Conservation (phyloP, 2,888 invertebrate genomes). For the Scaeva pyrastri region DNA sequence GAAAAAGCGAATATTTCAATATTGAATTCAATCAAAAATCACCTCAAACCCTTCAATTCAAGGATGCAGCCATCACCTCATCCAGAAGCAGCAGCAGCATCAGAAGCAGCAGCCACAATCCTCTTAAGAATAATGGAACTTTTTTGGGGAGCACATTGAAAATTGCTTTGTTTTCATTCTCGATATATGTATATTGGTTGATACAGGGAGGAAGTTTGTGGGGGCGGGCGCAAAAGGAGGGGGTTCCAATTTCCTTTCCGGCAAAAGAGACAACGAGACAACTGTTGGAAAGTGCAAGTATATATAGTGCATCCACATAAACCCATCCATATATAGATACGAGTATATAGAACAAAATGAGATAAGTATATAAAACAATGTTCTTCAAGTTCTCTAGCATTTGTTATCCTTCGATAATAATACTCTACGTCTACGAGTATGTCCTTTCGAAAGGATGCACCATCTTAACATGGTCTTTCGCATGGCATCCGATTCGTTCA, state of each 20-base stretch:
- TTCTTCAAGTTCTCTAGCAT: not conserved
- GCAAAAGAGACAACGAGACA: constrained; percentile 8
- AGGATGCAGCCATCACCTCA: not conserved
- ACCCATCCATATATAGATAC: not conserved
- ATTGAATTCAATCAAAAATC: constrained; percentile 59
- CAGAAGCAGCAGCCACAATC: constrained; percentile 29
- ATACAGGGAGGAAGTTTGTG: too few relatives aligned
- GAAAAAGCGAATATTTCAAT: constrained; percentile 35
- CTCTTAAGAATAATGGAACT: constrained; percentile 29
- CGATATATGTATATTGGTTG: not conserved
- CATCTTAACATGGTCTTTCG: not conserved
- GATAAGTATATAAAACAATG: not conserved
- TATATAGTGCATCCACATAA: constrained; percentile 6
- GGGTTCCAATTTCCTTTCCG: constrained; percentile 38
- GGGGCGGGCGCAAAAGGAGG: not conserved
- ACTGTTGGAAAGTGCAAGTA: constrained; percentile 17
- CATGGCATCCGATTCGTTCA: not conserved
- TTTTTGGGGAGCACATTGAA: not conserved
- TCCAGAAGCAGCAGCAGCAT: constrained; percentile 5
- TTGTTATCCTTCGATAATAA: constrained; percentile 29
- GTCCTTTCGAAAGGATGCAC: not conserved
- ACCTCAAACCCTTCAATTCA: not conserved
- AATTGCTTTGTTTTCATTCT: constrained; percentile 33
- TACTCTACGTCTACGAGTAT: not conserved
- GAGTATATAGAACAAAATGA: not conserved